Percentiles rank a stretch among this genome's conserved stretches.
Evolutionary conservation across 64 coral and sea anemone species (phyloP).

Genomic region (Hydrozoanthus tunicans): DNA sequence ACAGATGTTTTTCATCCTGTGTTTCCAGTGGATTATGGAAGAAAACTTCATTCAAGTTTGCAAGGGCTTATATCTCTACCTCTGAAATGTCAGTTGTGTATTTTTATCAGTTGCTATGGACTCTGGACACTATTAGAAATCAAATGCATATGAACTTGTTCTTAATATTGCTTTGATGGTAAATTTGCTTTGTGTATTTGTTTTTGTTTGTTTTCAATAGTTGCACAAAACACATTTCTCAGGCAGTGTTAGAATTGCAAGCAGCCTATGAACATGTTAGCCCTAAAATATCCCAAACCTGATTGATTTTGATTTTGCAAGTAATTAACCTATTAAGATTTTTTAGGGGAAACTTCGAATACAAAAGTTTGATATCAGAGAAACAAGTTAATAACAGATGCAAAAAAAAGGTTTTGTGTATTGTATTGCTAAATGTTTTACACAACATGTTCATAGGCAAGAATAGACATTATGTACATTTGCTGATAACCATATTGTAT

Average conservation of each 20-base stretch:
- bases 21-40: constrained; percentile 34
- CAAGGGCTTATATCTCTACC: constrained; percentile 50
- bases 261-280: constrained; percentile 38
- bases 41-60: constrained; percentile 49
- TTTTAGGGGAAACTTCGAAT: background rate
- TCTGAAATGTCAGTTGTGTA: constrained; percentile 22
- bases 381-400: background rate
- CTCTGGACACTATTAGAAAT: constrained; percentile 42
- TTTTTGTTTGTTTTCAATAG: constrained; percentile 25
- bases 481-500: constrained; percentile 24
- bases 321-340: background rate
- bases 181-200: constrained; percentile 7
- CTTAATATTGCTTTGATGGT: constrained; percentile 15
- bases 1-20: constrained; percentile 49
- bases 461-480: constrained; percentile 6
- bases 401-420: background rate
- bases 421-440: background rate
- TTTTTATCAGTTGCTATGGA: constrained; percentile 32
- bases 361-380: no score
- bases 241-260: constrained; percentile 15
- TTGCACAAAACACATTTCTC: constrained; percentile 5
- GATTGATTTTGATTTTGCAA: background rate
- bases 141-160: constrained; percentile 27
- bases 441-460: constrained; percentile 43
- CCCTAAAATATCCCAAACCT: background rate